Base-by-base conservation (phyloP, 23 tunicate genomes). In the Phallusia fumigata region DNA sequence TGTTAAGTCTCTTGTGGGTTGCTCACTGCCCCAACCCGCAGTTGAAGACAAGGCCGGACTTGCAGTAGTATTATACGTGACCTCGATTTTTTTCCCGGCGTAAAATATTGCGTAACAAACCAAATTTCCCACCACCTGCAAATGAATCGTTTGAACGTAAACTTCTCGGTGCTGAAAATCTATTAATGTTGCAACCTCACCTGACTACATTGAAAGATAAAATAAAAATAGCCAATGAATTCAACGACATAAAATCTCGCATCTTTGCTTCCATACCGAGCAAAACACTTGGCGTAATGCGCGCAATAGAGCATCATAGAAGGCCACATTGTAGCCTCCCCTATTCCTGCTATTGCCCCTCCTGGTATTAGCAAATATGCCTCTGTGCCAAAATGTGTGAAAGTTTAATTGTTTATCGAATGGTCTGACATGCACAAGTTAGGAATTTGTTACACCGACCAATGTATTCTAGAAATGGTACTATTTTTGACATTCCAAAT, bases 91-190 rank as follows among this genome's bases (percentile, higher is more conserved):
- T 73, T 79, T 82, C 15, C 85, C 83, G 8, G 75, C 81, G 52
- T 74, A 78, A 28, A 90, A 76, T 31, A 90, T 78, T 21, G 83
- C 83, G 53, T 81, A 90, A 51, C 79, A 35, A 32, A 90, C 34
- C 44, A 90, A 32, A 52, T 85, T 90, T 81, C 95, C 95, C 53
- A 76, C 45, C 0, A 79, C 78, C 95, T 90, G 74, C 19, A 80
- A 78, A 79, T 22, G 69, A 58, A 6, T 58, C 1, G 26, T 58
- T 22, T 6, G 3, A n/a, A n/a, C n/a, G n/a, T n/a, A n/a, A n/a
- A n/a, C n/a, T n/a, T n/a, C n/a, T n/a, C n/a, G n/a, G n/a, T n/a
- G n/a, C n/a, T n/a, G 26, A 13, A 58, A 21, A 2, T 58, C 28
- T 58, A 6, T 58, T 21, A 58, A 8, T 58, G 8, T 58, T 16